These are phyloP conservation scores for Andrena haemorrhoa DNA, from an alignment of 2,888 invertebrate genomes.

Conservation along the genomic window DNA sequence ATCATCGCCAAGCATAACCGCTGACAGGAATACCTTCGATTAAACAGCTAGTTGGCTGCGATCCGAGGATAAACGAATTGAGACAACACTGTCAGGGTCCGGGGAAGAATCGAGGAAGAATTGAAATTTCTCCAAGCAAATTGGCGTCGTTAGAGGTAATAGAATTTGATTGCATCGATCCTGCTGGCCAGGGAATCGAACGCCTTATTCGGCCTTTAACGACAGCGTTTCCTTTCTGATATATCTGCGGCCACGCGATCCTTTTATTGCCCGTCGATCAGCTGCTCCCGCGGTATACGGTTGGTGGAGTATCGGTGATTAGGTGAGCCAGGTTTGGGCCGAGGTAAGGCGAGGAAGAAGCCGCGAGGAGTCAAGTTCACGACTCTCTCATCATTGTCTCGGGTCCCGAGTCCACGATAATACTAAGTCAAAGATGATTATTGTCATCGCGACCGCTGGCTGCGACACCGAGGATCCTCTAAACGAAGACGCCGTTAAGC, in stretches of 20 bases:
- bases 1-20: background rate
- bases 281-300: background rate
- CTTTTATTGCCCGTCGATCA: slow-evolving; percentile 11
- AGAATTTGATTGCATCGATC: slow-evolving; percentile 28
- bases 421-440: slow-evolving; percentile 52
- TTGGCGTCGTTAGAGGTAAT: slow-evolving; percentile 20
- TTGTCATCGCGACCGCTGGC: slow-evolving; percentile 41
- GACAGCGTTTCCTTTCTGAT: background rate
- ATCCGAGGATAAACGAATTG: background rate
- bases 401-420: slow-evolving; percentile 44
- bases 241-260: background rate
- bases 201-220: slow-evolving; percentile 18
- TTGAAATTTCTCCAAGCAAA: slow-evolving; percentile 15
- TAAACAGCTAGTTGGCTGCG: too few species aligned
- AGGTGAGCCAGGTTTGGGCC: slow-evolving; percentile 10
- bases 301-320: slow-evolving; percentile 6
- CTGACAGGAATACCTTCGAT: too few species aligned
- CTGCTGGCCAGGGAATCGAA: slow-evolving; percentile 18
- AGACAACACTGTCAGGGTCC: background rate
- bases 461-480: background rate
- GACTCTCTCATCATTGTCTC: slow-evolving; percentile 80
- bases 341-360: slow-evolving; percentile 27
- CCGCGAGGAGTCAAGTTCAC: slow-evolving; percentile 76
- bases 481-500: slow-evolving; percentile 11
- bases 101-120: background rate